These are phyloP conservation scores for Meghimatium bilineatum DNA, from an alignment of 2,888 invertebrate genomes.

Conservation along the genomic window DNA sequence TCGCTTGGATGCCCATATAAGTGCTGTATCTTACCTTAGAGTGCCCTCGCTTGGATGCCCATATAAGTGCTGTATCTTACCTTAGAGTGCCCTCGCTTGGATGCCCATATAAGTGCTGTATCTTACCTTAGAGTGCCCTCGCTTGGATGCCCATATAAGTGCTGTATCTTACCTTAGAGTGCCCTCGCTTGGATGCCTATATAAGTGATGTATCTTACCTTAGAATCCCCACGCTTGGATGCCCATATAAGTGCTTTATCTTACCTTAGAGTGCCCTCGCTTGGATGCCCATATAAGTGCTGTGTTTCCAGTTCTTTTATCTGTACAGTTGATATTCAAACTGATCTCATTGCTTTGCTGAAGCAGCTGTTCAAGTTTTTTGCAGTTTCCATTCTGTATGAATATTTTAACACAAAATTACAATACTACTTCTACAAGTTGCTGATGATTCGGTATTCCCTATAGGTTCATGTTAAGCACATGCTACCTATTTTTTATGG, in stretches of 20 bases:
- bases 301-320: conserved; percentile 75
- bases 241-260: conserved; percentile 75
- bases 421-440: background rate
- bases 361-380: conserved; percentile 69
- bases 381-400: conserved; percentile 73
- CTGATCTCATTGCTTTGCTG: conserved; percentile 65
- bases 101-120: too few species aligned
- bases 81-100: too few species aligned
- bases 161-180: conserved; percentile 71
- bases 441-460: too few species aligned
- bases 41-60: too few species aligned
- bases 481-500: too few species aligned
- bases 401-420: conserved; percentile 12
- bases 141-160: too few species aligned
- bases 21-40: too few species aligned
- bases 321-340: conserved; percentile 73
- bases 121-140: too few species aligned
- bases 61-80: too few species aligned
- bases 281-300: conserved; percentile 76
- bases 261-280: conserved; percentile 73
- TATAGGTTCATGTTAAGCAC: too few species aligned
- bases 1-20: too few species aligned
- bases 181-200: conserved; percentile 76
- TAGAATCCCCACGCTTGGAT: conserved; percentile 73
- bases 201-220: conserved; percentile 74